phyloP scores from a whole-genome alignment of 1,140 invertebrate genomes.

The Panagrolaimus sp. region DNA sequence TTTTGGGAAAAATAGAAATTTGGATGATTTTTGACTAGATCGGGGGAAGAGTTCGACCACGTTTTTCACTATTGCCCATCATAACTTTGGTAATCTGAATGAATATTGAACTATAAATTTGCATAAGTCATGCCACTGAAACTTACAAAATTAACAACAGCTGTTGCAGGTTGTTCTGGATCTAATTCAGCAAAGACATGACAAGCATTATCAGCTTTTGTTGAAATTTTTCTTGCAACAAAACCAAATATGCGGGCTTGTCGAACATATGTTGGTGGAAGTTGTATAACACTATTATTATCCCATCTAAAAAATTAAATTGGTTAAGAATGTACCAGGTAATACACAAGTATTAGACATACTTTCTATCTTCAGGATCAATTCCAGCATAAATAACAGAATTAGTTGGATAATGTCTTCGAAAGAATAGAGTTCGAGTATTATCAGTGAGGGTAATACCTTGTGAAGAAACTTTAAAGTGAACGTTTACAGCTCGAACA shows the following conservation, averaged over 20 bases:
- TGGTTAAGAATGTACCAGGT: neutral
- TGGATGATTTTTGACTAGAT: too few species aligned
- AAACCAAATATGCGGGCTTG: constrained; percentile 72
- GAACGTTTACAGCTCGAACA: constrained; percentile 74
- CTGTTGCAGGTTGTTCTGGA: constrained; percentile 84
- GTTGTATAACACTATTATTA: constrained; percentile 36
- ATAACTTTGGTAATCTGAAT: neutral
- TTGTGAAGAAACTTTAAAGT: constrained; percentile 90
- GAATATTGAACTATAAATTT: too few species aligned
- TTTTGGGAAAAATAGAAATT: too few species aligned
- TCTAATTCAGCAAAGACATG: constrained; percentile 92
- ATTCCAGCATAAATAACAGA: constrained; percentile 81
- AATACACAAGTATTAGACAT: too few species aligned
- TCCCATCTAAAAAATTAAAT: constrained; percentile 44
- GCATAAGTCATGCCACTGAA: too few species aligned
- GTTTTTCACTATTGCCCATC: neutral
- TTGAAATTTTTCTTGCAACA: constrained; percentile 76
- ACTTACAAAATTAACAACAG: constrained; percentile 78
- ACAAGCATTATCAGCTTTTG: constrained; percentile 82
- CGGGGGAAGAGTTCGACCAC: too few species aligned
- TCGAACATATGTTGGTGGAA: constrained; percentile 49
- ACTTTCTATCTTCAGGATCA: constrained; percentile 39
- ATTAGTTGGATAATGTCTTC: constrained; percentile 82
- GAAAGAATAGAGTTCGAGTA: constrained; percentile 72
- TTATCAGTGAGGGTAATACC: constrained; percentile 86